Percentiles rank a stretch among this genome's conserved stretches.
phyloP scores from a whole-genome alignment of 2,888 invertebrate genomes.

The Hirudinaria manillensis region DNA sequence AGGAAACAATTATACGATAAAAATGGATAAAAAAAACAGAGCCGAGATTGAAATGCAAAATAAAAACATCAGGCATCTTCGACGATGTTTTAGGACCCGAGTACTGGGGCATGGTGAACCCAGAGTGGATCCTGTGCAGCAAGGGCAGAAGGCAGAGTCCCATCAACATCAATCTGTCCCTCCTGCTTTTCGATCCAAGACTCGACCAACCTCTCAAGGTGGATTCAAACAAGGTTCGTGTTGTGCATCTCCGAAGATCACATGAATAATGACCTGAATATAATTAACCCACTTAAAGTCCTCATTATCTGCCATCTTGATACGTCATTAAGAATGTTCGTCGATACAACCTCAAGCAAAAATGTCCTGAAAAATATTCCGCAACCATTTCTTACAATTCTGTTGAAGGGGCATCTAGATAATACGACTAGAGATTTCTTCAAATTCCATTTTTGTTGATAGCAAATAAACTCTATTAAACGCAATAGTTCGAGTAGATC shows the following conservation, averaged over 20 bases:
- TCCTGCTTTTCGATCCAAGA: conserved; percentile 90
- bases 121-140: conserved; percentile 94
- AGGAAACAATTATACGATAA: not conserved
- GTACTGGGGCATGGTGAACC: conserved; percentile 96
- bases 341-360: conserved; percentile 7
- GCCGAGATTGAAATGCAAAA: not conserved
- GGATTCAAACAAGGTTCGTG: conserved; percentile 37
- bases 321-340: conserved; percentile 21
- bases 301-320: conserved; percentile 20
- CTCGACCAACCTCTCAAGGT: conserved; percentile 65
- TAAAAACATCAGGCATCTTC: not conserved
- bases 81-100: conserved; percentile 69
- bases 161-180: conserved; percentile 87
- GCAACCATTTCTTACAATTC: no score
- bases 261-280: not conserved
- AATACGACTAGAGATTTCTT: no score
- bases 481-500: no score
- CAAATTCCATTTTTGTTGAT: no score
- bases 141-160: conserved; percentile 94
- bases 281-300: conserved; percentile 19
- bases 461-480: no score
- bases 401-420: no score
- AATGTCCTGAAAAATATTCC: not conserved
- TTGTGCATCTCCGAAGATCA: not conserved
- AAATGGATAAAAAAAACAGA: not conserved